Evolutionary conservation across 2,113 vertebrate species (phyloP).

Genomic region (Nesoenas mayeri): DNA sequence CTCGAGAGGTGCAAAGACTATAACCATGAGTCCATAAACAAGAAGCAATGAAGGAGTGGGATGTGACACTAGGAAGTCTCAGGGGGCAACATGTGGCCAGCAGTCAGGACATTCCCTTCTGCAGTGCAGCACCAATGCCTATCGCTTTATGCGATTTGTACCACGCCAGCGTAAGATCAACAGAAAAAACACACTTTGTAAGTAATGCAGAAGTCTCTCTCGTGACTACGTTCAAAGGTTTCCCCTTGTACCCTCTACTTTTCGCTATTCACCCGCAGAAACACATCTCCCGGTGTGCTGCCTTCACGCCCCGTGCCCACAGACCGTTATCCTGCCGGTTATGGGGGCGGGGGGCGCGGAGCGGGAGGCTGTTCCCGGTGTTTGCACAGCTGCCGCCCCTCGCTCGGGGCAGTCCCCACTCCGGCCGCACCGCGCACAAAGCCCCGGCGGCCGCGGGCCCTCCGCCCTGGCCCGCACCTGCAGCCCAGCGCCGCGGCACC

Average conservation of each 20-base stretch:
- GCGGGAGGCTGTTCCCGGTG: background rate
- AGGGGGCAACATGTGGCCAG: conserved; percentile 44
- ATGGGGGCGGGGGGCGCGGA: background rate
- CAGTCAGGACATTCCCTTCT: conserved; percentile 26
- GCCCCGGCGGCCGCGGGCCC: background rate
- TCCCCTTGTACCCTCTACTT: background rate
- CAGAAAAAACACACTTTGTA: background rate
- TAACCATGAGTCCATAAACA: background rate
- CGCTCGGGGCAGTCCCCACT: background rate
- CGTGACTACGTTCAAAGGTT: background rate
- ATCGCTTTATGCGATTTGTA: background rate
- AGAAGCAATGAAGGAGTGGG: conserved; percentile 2
- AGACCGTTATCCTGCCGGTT: background rate
- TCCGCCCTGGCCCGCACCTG: background rate
- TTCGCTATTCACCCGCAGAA: background rate
- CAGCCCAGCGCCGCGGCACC: background rate
- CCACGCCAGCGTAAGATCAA: background rate
- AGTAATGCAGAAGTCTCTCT: background rate
- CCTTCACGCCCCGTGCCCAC: background rate
- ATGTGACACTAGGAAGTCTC: conserved; percentile 46
- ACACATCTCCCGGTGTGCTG: background rate
- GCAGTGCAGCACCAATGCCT: conserved; percentile 28
- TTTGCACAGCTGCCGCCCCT: background rate
- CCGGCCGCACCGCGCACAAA: background rate
- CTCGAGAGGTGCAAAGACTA: background rate